Percentiles rank a stretch among this genome's conserved stretches.
phyloP scores from a whole-genome alignment of 1,140 invertebrate genomes.

The Euglossa dilemma region DNA sequence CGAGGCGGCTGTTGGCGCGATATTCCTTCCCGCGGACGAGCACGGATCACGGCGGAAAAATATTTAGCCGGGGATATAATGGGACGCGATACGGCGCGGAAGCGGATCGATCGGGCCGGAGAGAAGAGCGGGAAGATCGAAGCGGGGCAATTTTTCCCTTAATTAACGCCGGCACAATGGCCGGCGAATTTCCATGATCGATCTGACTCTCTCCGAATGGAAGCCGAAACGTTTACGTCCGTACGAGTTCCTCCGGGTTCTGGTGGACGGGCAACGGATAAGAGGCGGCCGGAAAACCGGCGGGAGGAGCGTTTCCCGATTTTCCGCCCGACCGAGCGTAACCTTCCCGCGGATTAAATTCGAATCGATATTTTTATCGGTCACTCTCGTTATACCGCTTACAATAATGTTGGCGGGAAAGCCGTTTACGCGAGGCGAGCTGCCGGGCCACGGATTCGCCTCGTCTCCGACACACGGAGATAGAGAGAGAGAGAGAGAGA shows the following conservation, averaged over 20 bases:
- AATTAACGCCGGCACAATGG: conserved; percentile 24
- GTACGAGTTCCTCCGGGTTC: conserved; percentile 4
- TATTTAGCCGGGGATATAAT: background rate
- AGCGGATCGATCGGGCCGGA: background rate
- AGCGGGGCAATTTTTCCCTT: conserved; percentile 10
- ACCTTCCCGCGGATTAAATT: conserved; percentile 56
- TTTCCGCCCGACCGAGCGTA: conserved; percentile 49
- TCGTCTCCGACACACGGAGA: too few species aligned
- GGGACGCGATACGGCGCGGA: too few species aligned
- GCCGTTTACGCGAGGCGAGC: conserved; percentile 12
- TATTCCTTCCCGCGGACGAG: background rate
- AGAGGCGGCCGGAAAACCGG: conserved; percentile 31
- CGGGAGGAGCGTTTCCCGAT: conserved; percentile 47
- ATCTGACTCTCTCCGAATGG: conserved; percentile 1
- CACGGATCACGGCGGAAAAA: background rate
- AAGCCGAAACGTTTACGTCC: conserved; percentile 19
- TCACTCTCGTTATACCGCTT: conserved; percentile 49
- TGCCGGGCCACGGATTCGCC: background rate
- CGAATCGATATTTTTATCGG: conserved; percentile 65
- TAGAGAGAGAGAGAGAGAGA: background rate
- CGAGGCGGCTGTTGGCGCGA: too few species aligned
- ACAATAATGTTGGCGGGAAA: conserved; percentile 33
- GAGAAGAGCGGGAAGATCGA: background rate
- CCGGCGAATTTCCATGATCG: conserved; percentile 20
- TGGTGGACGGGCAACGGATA: background rate